Evolutionary conservation across 2,888 invertebrate species (phyloP).

Genomic region (Ectemnius continuus): DNA sequence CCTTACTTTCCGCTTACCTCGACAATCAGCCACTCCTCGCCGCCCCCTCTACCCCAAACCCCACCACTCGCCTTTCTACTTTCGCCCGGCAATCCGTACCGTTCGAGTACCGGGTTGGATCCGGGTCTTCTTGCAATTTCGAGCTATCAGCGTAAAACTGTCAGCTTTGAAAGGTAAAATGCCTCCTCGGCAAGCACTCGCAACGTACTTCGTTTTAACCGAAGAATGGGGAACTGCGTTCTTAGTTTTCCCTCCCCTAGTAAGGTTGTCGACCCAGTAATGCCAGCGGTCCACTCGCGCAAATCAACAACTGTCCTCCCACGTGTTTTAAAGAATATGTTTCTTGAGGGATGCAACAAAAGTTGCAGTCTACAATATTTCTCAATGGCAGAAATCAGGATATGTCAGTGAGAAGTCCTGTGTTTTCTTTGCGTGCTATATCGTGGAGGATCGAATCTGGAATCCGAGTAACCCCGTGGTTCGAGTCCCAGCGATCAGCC

Average conservation of each 20-base stretch:
- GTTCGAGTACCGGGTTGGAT: constrained; percentile 18
- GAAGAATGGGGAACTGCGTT: constrained; percentile 15
- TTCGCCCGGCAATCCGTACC: constrained; percentile 35
- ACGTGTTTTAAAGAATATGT: background rate
- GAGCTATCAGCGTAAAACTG: constrained; percentile 58
- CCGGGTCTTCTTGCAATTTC: constrained; percentile 46
- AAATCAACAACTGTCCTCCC: background rate
- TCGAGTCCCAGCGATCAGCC: constrained; percentile 26
- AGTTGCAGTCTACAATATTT: background rate
- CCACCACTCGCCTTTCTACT: constrained; percentile 38
- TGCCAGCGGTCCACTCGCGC: constrained; percentile 13
- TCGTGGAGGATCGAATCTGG: constrained; percentile 20
- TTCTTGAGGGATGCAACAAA: background rate
- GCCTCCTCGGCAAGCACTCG: constrained; percentile 50
- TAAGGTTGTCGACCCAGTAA: constrained; percentile 26
- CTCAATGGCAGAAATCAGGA: constrained; percentile 1
- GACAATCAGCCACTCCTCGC: too few species aligned
- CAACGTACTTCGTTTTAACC: background rate
- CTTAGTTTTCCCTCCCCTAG: background rate
- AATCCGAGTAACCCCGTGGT: constrained; percentile 25
- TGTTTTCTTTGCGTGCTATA: constrained; percentile 36
- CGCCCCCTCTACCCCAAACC: background rate
- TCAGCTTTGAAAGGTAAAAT: constrained; percentile 39
- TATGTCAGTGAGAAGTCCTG: constrained; percentile 28
- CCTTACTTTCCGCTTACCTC: constrained; percentile 18